phyloP scores from a whole-genome alignment of 2,113 vertebrate genomes.

The Aythya baeri region DNA sequence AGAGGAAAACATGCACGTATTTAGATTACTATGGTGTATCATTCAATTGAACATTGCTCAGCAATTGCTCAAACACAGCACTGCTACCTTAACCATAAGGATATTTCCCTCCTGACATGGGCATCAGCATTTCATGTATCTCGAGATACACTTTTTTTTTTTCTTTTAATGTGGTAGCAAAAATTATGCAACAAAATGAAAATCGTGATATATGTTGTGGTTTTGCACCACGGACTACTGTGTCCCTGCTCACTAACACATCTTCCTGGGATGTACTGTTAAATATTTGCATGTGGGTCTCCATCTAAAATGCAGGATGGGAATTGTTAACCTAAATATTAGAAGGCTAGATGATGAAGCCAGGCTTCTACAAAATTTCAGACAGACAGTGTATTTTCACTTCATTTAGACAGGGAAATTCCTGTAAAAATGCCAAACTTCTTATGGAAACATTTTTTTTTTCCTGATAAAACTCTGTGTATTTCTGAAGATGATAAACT shows the following conservation, averaged over 20 bases:
- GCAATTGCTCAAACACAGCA: too few species aligned
- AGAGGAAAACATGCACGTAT: not conserved
- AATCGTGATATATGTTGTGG: accelerated
- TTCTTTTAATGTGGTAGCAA: not conserved
- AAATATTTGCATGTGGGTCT: not conserved
- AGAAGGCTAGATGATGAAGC: not conserved
- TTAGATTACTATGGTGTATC: not conserved
- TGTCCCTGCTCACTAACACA: not conserved
- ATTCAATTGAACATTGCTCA: not conserved
- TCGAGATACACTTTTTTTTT: not conserved
- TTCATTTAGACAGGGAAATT: not conserved
- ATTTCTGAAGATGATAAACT: not conserved
- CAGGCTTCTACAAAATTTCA: not conserved
- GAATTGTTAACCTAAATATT: not conserved
- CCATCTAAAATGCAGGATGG: not conserved
- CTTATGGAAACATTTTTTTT: not conserved
- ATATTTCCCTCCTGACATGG: not conserved
- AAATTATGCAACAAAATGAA: not conserved
- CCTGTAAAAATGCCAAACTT: not conserved
- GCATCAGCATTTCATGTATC: not conserved
- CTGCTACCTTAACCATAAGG: accelerated
- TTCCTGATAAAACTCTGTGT: not conserved
- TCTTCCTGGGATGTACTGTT: not conserved
- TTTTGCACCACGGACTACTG: not conserved
- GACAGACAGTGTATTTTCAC: not conserved